Conservation (phyloP, 2,888 invertebrate species). For the Chloroclysta siterata region DNA sequence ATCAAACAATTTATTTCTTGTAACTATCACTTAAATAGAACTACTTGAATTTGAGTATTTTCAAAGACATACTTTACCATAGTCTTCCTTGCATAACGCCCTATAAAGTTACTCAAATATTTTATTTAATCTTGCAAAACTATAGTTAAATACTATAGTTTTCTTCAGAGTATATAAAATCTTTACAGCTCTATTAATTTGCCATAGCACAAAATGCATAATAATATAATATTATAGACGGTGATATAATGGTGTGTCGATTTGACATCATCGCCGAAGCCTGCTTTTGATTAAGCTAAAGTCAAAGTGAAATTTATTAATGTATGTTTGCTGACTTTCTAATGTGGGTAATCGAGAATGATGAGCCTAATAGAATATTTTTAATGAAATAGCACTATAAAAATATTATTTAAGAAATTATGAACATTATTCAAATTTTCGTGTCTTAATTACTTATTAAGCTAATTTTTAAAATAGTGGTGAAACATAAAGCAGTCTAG, state of each 20-base stretch:
- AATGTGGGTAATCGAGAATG: background rate
- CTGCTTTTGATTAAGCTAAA: background rate
- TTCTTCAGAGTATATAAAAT: constrained; percentile 6
- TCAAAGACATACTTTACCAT: no score
- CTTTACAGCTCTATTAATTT: constrained; percentile 15
- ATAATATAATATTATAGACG: background rate
- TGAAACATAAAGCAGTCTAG: background rate
- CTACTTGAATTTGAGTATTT: no score
- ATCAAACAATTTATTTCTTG: no score
- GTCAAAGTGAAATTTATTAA: background rate
- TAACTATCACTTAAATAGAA: no score
- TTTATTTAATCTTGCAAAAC: background rate
- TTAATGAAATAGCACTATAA: background rate
- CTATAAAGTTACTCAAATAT: no score
- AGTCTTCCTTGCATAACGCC: no score
- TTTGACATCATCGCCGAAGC: constrained; percentile 8
- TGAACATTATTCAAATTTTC: background rate
- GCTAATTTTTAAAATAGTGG: background rate
- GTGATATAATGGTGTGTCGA: background rate
- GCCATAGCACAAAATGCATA: background rate
- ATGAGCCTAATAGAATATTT: background rate
- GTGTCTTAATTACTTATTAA: background rate
- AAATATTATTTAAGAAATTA: background rate
- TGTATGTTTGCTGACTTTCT: background rate
- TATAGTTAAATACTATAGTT: constrained; percentile 4